Percentiles rank a stretch among this genome's conserved stretches.
phyloP scores from a whole-genome alignment of 2,888 invertebrate species.

The Parochlus steinenii region DNA sequence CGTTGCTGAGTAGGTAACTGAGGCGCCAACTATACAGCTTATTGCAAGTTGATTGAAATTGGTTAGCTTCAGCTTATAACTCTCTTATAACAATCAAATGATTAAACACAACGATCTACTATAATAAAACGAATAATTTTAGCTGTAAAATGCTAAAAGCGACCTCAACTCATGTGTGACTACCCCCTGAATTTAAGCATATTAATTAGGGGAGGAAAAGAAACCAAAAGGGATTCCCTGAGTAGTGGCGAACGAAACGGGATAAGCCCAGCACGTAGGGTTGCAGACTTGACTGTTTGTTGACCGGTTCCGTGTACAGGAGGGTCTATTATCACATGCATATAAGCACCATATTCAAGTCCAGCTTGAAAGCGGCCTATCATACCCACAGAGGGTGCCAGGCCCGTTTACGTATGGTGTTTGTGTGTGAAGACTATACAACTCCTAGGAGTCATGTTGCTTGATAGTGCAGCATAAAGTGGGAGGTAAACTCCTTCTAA shows the following conservation, averaged over 20 bases:
- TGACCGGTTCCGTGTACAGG: conserved; percentile 39
- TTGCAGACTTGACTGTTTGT: conserved; percentile 23
- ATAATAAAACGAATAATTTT: no score
- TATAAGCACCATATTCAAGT: conserved; percentile 28
- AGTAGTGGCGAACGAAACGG: conserved; percentile 48
- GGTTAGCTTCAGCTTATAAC: no score
- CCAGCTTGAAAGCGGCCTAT: conserved; percentile 35
- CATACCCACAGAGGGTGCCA: conserved; percentile 37
- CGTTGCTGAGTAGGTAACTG: conserved; percentile 12
- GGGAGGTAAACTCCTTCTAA: conserved; percentile 44
- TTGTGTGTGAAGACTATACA: conserved; percentile 11
- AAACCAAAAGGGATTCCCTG: conserved; percentile 45
- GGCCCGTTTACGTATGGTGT: conserved; percentile 30
- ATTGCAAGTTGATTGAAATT: no score
- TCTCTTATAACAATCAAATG: no score
- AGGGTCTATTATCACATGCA: conserved; percentile 20
- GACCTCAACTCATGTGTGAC: conserved; percentile 32
- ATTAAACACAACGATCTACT: no score
- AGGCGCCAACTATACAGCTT: conserved; percentile 5
- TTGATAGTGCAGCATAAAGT: conserved; percentile 43
- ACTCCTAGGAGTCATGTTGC: conserved; percentile 36
- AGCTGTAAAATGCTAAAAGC: no score
- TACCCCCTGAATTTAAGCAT: conserved; percentile 45
- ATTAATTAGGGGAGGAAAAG: conserved; percentile 54
- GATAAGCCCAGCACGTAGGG: conserved; percentile 44